phyloP scores from a whole-genome alignment of 2,888 invertebrate genomes.

The Magallana nippona region DNA sequence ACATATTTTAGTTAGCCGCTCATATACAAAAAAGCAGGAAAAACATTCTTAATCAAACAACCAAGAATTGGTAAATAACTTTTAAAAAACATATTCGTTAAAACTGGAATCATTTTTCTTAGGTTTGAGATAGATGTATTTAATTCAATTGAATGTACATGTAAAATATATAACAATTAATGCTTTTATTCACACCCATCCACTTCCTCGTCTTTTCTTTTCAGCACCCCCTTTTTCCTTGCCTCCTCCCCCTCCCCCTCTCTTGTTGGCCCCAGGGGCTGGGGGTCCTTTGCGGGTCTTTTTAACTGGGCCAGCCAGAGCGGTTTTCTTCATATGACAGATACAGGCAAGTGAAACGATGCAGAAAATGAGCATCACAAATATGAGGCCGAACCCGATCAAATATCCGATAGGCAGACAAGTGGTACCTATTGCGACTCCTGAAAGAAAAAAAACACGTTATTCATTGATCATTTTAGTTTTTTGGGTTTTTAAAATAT shows the following conservation, averaged over 20 bases:
- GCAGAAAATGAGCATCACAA: conserved; percentile 39
- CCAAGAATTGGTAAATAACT: too few species aligned
- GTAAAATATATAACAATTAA: too few species aligned
- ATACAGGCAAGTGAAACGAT: conserved; percentile 44
- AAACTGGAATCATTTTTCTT: too few species aligned
- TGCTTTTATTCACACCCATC: conserved; percentile 17
- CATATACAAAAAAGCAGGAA: too few species aligned
- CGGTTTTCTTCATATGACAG: conserved; percentile 39
- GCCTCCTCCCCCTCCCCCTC: background rate
- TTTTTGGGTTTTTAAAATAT: too few species aligned
- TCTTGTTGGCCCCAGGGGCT: conserved; percentile 17
- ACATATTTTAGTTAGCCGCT: too few species aligned
- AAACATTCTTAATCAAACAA: too few species aligned
- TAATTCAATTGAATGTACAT: too few species aligned
- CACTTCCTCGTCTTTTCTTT: conserved; percentile 35
- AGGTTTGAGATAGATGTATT: too few species aligned
- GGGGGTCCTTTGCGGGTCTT: conserved; percentile 25
- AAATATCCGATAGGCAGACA: conserved; percentile 45
- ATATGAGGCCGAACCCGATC: conserved; percentile 41
- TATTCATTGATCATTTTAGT: too few species aligned
- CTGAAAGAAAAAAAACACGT: too few species aligned
- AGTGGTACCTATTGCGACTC: conserved; percentile 39
- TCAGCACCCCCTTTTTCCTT: background rate
- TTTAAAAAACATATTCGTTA: too few species aligned
- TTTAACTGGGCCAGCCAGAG: background rate